Base-by-base conservation (phyloP, 2,113 vertebrate species). In the Electrona antarctica region DNA sequence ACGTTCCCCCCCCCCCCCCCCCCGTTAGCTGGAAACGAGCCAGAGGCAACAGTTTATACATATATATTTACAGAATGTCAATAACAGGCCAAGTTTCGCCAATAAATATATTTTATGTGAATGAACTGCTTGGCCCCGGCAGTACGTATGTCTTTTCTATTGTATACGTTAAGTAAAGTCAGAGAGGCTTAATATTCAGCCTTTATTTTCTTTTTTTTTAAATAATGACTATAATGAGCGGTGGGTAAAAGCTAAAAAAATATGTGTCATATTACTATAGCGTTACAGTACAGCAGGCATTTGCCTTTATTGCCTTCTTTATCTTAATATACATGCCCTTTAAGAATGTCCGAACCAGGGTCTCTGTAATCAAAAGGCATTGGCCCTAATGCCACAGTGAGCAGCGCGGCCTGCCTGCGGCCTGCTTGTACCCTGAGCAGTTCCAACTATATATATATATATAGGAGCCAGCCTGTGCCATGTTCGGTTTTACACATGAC, bases 11-110 rank as follows among this genome's bases (percentile, higher is more conserved):
- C 21, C 21, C 21, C 21, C 21, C 21, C 21, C 21, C 21, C 65
- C 46, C 64, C 60, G 47, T 60, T 28, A 45, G 45, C 59, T 45
- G 12, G 59, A 14, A 63, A 63, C 1, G 9, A 70, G 47, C 84
- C 79, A 65, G 49, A 71, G 73, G 79, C 47, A 0, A 82, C 81
- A 76, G 72, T 60, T 61, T 67, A 41, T 21, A 21, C 21, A 21
- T 21, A n/a, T 55, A 69, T 15, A 80, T 81, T 85, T 70, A 29
- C 21, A 56, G 66, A 46, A 51, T 5, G 46, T 82, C 73, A 73
- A 72, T 82, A 76, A 72, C 54, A 64, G 59, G 61, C 56, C 49
- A n/a, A n/a, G 77, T 33, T 58, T 48, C 21, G 28, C 47, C 45
- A 60, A 10, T 65, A 8, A 49, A 11, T 50, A 67, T n/a, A 69